phyloP scores from a whole-genome alignment of 1,140 invertebrate species.

The Meloidogyne floridensis region DNA sequence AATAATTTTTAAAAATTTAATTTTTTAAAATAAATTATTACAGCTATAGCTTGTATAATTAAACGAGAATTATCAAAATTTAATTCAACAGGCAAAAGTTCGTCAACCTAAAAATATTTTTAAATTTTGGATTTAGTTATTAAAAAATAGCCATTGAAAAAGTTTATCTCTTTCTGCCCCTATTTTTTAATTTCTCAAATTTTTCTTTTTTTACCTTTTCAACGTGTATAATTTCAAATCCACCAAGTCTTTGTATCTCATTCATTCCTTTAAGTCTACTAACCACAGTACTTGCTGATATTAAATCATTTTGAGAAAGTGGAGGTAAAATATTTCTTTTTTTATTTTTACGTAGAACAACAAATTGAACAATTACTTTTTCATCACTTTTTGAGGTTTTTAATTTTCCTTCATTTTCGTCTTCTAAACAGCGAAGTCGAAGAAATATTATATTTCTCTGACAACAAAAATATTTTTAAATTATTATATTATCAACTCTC shows the following conservation, averaged over 20 bases:
- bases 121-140: background rate
- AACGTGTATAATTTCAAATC: constrained; percentile 24
- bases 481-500: background rate
- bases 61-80: constrained; percentile 28
- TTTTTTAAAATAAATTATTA: background rate
- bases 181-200: no score
- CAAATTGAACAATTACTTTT: constrained; percentile 16
- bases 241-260: constrained; percentile 10
- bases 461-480: background rate
- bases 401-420: background rate
- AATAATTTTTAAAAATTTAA: no score
- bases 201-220: constrained; percentile 17
- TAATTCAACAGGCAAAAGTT: constrained; percentile 24
- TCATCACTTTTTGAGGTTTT: background rate
- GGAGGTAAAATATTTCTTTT: constrained; percentile 19
- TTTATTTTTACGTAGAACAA: constrained; percentile 17
- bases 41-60: constrained; percentile 19
- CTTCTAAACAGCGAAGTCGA: constrained; percentile 25
- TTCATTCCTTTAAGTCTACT: constrained; percentile 23
- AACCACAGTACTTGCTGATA: constrained; percentile 16
- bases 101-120: constrained; percentile 17
- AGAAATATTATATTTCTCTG: constrained; percentile 29
- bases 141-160: no score
- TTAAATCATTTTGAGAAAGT: constrained; percentile 24
- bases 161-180: no score